Conservation (phyloP, 1,140 invertebrate species). For the Drosophila kurseongensis region DNA sequence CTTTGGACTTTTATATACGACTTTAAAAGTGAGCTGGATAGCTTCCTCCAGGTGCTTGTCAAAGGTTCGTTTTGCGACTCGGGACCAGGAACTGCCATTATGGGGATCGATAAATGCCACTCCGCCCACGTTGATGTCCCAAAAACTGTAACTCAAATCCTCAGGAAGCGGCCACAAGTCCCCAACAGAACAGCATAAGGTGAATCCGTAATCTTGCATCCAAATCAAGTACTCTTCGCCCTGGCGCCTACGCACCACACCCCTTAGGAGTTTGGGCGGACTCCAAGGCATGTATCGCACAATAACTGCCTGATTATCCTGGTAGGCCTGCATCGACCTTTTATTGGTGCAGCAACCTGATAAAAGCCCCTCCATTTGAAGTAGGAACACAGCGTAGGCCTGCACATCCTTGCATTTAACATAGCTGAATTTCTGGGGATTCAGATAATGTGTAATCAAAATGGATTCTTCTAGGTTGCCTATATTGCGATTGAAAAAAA, state of each 20-base stretch:
- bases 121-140: constrained; percentile 14
- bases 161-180: constrained; percentile 45
- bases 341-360: background rate
- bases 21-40: background rate
- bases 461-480: constrained; percentile 7
- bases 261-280: constrained; percentile 35
- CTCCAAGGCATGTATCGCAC: constrained; percentile 17
- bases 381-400: background rate
- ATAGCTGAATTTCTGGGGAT: constrained; percentile 50
- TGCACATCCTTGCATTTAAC: constrained; percentile 17
- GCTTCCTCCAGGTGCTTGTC: constrained; percentile 16
- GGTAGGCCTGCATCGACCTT: background rate
- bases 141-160: background rate
- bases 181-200: constrained; percentile 8
- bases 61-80: background rate
- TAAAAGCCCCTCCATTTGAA: constrained; percentile 23
- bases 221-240: constrained; percentile 41
- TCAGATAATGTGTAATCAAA: constrained; percentile 45
- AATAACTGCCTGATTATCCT: constrained; percentile 27
- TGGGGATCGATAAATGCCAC: constrained; percentile 20
- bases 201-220: constrained; percentile 53
- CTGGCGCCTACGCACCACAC: constrained; percentile 2
- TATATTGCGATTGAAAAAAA: background rate
- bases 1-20: background rate
- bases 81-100: constrained; percentile 15